phyloP scores from a whole-genome alignment of 2,888 invertebrate species.

The Crossocerus cetratus region DNA sequence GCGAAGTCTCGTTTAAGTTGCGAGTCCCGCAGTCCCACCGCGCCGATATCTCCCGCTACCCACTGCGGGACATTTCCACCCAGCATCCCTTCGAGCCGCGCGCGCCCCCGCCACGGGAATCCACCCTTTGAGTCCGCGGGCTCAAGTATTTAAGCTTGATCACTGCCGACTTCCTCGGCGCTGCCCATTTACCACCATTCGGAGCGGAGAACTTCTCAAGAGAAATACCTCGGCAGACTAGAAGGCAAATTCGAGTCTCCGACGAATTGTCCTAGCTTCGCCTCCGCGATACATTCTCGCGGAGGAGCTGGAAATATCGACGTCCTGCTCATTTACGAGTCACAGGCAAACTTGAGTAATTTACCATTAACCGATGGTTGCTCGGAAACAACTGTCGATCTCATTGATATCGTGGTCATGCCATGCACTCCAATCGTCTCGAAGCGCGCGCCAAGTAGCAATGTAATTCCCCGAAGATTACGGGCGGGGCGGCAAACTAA shows the following conservation, averaged over 20 bases:
- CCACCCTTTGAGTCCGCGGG: constrained; percentile 51
- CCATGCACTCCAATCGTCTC: constrained; percentile 56
- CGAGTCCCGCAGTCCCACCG: constrained; percentile 4
- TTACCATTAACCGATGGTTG: too few species aligned
- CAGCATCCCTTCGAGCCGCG: constrained; percentile 30
- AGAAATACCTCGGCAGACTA: constrained; percentile 39
- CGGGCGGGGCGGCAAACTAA: constrained; percentile 47
- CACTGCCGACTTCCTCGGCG: constrained; percentile 41
- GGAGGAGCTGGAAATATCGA: too few species aligned
- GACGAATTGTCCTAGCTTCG: too few species aligned
- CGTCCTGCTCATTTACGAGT: too few species aligned
- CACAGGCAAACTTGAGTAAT: too few species aligned
- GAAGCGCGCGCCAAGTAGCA: constrained; percentile 49
- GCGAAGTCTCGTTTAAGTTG: constrained; percentile 29
- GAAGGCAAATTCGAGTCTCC: constrained; percentile 21
- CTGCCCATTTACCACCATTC: constrained; percentile 41
- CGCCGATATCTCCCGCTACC: constrained; percentile 20
- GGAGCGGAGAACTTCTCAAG: constrained; percentile 6
- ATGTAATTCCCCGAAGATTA: constrained; percentile 55
- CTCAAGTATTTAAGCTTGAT: constrained; percentile 52
- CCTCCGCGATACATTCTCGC: too few species aligned
- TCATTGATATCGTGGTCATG: not conserved
- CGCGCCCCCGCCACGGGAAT: constrained; percentile 34
- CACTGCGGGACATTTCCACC: constrained; percentile 11
- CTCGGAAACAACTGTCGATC: too few species aligned